Evolutionary conservation across 2,888 invertebrate species (phyloP).

Genomic region (Cephus rjabovi): DNA sequence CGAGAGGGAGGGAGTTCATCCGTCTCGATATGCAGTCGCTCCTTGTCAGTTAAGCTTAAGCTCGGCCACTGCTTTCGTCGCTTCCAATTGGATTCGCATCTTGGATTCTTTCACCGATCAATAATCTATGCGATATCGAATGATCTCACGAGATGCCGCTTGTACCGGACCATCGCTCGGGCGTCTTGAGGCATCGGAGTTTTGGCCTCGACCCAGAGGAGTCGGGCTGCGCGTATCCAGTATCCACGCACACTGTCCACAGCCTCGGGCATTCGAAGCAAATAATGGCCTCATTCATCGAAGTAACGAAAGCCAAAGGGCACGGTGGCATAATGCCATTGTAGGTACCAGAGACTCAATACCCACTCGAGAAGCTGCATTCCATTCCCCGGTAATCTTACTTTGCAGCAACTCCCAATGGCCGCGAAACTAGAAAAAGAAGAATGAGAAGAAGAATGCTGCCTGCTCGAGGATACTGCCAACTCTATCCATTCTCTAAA

Average conservation of each 20-base stretch:
- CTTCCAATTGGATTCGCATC: not conserved
- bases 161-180: not conserved
- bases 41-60: not conserved
- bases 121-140: not conserved
- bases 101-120: not conserved
- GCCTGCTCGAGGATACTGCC: not conserved
- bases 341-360: conserved; percentile 42
- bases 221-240: not conserved
- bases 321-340: conserved; percentile 45
- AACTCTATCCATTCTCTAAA: not conserved
- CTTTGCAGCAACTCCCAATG: not conserved
- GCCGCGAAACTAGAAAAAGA: not conserved
- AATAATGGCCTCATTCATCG: conserved; percentile 53
- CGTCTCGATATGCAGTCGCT: not conserved
- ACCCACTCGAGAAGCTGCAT: conserved; percentile 44
- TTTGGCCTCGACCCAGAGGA: not conserved
- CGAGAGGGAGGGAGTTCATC: conserved; percentile 32
- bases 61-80: not conserved
- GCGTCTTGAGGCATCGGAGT: not conserved
- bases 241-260: conserved; percentile 8
- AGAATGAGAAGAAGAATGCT: conserved; percentile 1
- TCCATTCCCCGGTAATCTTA: conserved; percentile 42
- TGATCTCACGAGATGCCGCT: not conserved
- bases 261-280: conserved; percentile 38
- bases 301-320: conserved; percentile 42